Percentiles rank a stretch among this genome's conserved stretches.
Evolutionary conservation across 2,113 vertebrate genomes (phyloP).

Genomic region (Carassius gibelio): DNA sequence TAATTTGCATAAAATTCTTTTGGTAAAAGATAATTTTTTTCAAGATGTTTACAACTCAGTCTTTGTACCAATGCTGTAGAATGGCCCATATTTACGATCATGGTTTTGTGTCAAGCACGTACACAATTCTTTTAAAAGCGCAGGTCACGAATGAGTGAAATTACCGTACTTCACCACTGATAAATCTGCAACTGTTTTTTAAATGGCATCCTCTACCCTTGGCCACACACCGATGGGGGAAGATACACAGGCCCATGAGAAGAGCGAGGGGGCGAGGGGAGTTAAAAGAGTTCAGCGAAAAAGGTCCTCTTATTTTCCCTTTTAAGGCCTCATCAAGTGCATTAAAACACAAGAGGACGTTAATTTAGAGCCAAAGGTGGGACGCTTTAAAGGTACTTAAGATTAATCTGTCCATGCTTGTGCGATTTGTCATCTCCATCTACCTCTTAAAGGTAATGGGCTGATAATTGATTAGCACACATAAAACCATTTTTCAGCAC

Average conservation of each 20-base stretch:
- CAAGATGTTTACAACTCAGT: too few relatives aligned
- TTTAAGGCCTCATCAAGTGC: constrained; percentile 52
- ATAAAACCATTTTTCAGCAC: constrained; percentile 30
- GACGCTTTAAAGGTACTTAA: constrained; percentile 42
- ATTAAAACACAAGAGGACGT: constrained; percentile 49
- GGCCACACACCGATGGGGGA: constrained; percentile 55
- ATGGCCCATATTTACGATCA: constrained; percentile 50
- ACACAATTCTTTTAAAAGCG: constrained; percentile 67
- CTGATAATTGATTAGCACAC: constrained; percentile 42
- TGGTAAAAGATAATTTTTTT: too few relatives aligned
- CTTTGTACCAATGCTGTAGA: too few relatives aligned
- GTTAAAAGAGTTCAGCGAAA: constrained; percentile 55
- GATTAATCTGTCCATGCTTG: constrained; percentile 22
- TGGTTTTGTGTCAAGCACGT: constrained; percentile 78
- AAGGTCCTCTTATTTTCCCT: constrained; percentile 52
- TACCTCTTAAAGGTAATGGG: constrained; percentile 44
- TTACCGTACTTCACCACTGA: constrained; percentile 66
- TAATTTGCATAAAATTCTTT: too few relatives aligned
- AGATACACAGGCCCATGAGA: constrained; percentile 62
- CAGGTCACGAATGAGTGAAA: constrained; percentile 65
- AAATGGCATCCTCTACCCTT: constrained; percentile 66
- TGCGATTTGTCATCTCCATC: constrained; percentile 29
- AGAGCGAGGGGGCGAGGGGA: constrained; percentile 42
- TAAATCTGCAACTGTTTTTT: constrained; percentile 67
- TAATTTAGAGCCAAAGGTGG: constrained; percentile 27